Percentiles rank a stretch among this genome's conserved stretches.
phyloP scores from a whole-genome alignment of 1,140 invertebrate genomes.

The Eurosta solidaginis region DNA sequence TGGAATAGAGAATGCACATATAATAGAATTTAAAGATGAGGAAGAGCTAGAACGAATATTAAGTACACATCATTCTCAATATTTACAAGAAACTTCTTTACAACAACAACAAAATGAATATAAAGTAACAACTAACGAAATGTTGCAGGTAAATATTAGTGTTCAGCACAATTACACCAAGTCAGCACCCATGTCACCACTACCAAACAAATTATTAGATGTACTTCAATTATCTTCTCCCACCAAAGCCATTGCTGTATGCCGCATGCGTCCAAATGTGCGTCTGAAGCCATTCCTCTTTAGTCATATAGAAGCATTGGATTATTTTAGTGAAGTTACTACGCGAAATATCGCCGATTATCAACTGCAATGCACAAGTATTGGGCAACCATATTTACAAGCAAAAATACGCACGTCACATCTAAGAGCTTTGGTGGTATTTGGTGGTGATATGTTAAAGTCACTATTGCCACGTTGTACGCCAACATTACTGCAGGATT shows the following conservation, averaged over 20 bases:
- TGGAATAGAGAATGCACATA: too few relatives aligned
- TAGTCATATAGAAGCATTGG: background rate
- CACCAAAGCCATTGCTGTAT: background rate
- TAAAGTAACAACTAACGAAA: background rate
- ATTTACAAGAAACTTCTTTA: background rate
- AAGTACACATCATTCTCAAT: background rate
- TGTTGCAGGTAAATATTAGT: conserved; percentile 13
- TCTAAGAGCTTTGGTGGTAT: background rate
- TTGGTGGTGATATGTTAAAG: background rate
- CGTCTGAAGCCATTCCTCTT: background rate
- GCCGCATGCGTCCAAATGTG: background rate
- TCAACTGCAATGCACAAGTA: background rate
- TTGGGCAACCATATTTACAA: conserved; percentile 2
- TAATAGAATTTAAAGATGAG: too few relatives aligned
- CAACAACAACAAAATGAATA: background rate
- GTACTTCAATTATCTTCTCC: background rate
- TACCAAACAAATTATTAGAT: background rate
- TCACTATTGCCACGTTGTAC: background rate
- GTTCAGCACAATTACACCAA: background rate
- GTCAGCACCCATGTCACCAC: background rate
- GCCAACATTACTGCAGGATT: background rate
- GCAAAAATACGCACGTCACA: background rate
- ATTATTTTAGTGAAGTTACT: background rate
- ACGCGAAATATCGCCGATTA: background rate
- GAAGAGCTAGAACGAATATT: too few relatives aligned